Evolutionary conservation across 2,797 vertebrate genomes (phyloP).

Genomic region (Botia almorhae): DNA sequence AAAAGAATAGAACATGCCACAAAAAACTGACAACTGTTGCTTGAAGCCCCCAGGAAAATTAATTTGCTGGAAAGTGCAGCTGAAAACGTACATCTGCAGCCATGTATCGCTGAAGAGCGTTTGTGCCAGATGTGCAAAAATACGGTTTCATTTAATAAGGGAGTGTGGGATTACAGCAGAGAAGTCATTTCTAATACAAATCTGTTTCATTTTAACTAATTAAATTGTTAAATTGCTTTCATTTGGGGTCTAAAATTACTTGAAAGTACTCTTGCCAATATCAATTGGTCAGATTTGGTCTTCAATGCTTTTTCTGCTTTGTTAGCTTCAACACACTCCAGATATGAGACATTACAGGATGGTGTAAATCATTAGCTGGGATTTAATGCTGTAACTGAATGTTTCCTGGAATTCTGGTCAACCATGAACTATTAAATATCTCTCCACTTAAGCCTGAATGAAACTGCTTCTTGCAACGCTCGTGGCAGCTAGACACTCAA

Average conservation of each 20-base stretch:
- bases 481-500: constrained; percentile 16
- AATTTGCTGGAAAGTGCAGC: not conserved
- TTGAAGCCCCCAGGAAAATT: constrained; percentile 11
- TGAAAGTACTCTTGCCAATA: constrained; percentile 4
- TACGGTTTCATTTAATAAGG: not conserved
- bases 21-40: constrained; percentile 38
- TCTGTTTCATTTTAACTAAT: constrained; percentile 3
- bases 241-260: not conserved
- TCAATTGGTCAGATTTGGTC: not conserved
- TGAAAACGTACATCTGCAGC: constrained; percentile 13
- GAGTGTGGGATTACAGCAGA: not conserved
- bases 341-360: not conserved
- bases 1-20: not conserved
- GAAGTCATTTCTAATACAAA: not conserved
- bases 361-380: constrained; percentile 15
- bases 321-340: not conserved
- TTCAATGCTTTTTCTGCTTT: not conserved
- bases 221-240: constrained; percentile 11
- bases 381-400: constrained; percentile 15
- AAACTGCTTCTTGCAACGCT: constrained; percentile 20
- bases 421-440: constrained; percentile 23
- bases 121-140: constrained; percentile 1
- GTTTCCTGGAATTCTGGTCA: not conserved
- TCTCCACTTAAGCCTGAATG: constrained; percentile 1
- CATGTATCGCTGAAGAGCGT: constrained; percentile 13